Conservation (phyloP, 2,797 vertebrate species). For the Halcyon badia region DNA sequence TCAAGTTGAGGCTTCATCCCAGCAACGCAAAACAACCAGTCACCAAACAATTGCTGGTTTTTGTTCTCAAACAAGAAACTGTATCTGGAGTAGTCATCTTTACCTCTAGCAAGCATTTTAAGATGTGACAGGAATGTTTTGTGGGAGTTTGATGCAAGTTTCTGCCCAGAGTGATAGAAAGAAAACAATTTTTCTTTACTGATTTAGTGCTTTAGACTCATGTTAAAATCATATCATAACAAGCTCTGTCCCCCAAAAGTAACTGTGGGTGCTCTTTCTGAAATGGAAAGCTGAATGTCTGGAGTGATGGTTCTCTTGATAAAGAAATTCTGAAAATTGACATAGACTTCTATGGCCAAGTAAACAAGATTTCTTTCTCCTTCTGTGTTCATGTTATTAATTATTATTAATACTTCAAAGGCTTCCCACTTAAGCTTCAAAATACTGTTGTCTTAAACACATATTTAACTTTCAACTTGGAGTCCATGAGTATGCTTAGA, state of each 20-base stretch:
- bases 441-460: not conserved
- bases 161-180: not conserved
- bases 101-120: not conserved
- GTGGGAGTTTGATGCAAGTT: not conserved
- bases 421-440: not conserved
- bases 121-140: not conserved
- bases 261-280: not conserved
- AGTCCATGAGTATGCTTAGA: not conserved
- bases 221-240: not conserved
- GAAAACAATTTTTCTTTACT: not conserved
- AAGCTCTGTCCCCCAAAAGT: not conserved
- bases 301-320: not conserved
- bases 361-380: not conserved
- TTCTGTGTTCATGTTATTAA: not conserved
- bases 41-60: slow-evolving; percentile 18
- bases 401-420: not conserved
- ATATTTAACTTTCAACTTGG: not conserved
- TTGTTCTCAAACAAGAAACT: slow-evolving; percentile 32
- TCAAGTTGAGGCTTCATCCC: slow-evolving; percentile 6
- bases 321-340: slow-evolving; percentile 39
- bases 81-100: not conserved
- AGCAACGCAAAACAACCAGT: not conserved
- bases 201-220: slow-evolving; percentile 14
- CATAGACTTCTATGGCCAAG: slow-evolving; percentile 14
- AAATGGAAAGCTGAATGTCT: not conserved